These are phyloP conservation scores for Holotrichia oblita DNA, from an alignment of 1,140 invertebrate genomes.

Conservation along the genomic window DNA sequence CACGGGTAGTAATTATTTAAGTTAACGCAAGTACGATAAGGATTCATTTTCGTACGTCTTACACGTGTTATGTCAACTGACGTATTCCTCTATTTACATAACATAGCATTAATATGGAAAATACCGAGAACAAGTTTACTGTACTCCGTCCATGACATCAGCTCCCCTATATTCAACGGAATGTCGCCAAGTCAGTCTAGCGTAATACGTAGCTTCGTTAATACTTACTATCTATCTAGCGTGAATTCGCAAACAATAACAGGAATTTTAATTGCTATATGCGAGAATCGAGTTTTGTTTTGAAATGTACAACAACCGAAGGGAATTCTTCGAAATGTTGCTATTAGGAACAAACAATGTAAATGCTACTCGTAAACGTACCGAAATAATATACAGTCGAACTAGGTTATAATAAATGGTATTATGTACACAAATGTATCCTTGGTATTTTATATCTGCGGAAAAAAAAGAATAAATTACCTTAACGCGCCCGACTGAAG, in stretches of 20 bases:
- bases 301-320: background rate
- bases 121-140: too few species aligned
- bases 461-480: background rate
- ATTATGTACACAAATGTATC: background rate
- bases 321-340: background rate
- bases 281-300: background rate
- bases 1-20: too few species aligned
- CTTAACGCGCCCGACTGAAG: background rate
- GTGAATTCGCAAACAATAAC: background rate
- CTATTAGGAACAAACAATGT: background rate
- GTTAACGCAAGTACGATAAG: too few species aligned
- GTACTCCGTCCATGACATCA: too few species aligned
- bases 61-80: too few species aligned
- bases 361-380: background rate
- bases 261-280: background rate
- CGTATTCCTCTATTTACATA: too few species aligned
- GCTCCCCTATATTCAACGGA: background rate
- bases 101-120: too few species aligned
- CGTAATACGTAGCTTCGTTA: background rate
- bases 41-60: too few species aligned
- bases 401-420: conserved; percentile 1
- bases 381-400: background rate
- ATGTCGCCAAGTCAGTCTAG: background rate
- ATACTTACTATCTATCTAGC: background rate
- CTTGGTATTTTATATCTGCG: background rate